Base-by-base conservation (phyloP, 2,797 vertebrate species). In the Xenentodon cancila region DNA sequence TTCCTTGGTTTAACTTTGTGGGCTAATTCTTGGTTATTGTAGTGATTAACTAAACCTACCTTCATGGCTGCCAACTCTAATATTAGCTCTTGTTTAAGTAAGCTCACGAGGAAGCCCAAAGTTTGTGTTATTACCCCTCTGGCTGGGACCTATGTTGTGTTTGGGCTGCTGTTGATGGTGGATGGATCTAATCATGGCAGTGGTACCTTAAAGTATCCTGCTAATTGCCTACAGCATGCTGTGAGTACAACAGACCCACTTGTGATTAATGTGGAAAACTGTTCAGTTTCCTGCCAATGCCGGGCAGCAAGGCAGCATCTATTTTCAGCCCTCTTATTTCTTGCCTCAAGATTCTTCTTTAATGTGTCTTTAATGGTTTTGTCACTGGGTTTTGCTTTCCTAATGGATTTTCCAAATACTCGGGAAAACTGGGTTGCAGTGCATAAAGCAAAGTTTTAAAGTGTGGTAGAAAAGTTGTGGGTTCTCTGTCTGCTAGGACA, bases 261-360 rank as follows among this genome's bases (percentile, higher is more conserved):
- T 87, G 81, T 84, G 84, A 90, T 88, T 81, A 82, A 91, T 91
- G 87, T 85, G 80, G 84, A 87, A 87, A 86, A 83, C 48, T 49
- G 60, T 68, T 77, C 55, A 30, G 25, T 69, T 25, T 50, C 62
- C 64, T 81, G 79, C 83, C 85, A 81, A 53, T 2, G 58, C 77
- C 30, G 70, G 82, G 75, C 80, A 82, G 65, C 58, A 47, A 19
- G 17, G 17, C 73, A 54, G 67, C 63, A 58, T 81, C 82, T 89
- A 90, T 90, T 91, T 88, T 85, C 70, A 82, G 81, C 77, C 19
- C 6, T 46, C 21, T 58, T 20, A 25, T 50, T 58, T 27, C 47
- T 57, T 21, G 11, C 59, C 57, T 74, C 49, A 57, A 75, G 74
- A 51, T 42, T 69, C 43, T 57, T 37, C 67, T 68, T 59, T 84